Conservation (phyloP, 2,888 invertebrate genomes). For the Eudasyphora cyanicolor region DNA sequence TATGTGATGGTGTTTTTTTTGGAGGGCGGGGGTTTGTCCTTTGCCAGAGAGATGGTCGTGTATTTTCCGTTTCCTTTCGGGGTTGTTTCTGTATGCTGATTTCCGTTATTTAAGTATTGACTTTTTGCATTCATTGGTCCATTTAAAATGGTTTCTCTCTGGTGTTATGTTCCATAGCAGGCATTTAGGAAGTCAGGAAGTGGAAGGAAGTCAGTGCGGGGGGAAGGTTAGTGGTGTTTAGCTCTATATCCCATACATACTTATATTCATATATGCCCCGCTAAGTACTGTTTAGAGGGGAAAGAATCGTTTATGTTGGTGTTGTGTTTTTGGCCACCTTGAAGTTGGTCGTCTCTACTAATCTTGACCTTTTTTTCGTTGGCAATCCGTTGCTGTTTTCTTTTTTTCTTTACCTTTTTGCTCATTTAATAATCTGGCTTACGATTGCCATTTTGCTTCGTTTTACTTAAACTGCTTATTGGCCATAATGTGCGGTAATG, state of each 20-base stretch:
- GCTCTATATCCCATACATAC: background rate
- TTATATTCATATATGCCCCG: background rate
- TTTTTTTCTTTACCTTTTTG: slow-evolving; percentile 42
- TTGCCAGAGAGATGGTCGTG: too few species aligned
- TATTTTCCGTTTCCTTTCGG: slow-evolving; percentile 60
- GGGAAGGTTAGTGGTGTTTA: too few species aligned
- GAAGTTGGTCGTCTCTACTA: slow-evolving; percentile 36
- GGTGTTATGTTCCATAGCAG: background rate
- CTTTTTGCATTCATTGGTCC: slow-evolving; percentile 18
- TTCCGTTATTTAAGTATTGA: slow-evolving; percentile 67
- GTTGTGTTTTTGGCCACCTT: slow-evolving; percentile 42
- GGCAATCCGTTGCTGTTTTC: slow-evolving; percentile 22
- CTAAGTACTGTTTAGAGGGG: background rate
- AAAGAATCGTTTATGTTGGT: background rate
- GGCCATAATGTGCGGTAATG: slow-evolving; percentile 58
- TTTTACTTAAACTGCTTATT: slow-evolving; percentile 58
- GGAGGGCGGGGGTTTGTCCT: slow-evolving; percentile 14
- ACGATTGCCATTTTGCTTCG: slow-evolving; percentile 42
- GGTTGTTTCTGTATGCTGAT: slow-evolving; percentile 61
- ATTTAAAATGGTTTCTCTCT: slow-evolving; percentile 8
- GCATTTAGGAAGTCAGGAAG: background rate
- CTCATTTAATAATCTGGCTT: slow-evolving; percentile 52
- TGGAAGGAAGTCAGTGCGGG: too few species aligned
- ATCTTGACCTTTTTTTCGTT: slow-evolving; percentile 28
- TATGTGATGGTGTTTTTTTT: slow-evolving; percentile 37